Evolutionary conservation across 2,888 invertebrate species (phyloP), one percentile per base, ranked within the genome.

Genomic region (Limnephilus rhombicus): DNA sequence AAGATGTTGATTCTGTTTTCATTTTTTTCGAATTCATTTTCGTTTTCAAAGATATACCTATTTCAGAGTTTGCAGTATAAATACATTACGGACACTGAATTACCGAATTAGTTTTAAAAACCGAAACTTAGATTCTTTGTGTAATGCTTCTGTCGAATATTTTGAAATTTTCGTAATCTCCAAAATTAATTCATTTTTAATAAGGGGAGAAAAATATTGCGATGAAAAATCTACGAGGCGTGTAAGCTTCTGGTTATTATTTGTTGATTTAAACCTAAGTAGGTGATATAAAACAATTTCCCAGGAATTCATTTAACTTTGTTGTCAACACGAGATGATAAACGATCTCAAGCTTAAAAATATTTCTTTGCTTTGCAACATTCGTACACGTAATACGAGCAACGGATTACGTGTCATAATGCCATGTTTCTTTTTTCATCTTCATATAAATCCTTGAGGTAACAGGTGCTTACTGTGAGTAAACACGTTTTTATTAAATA

Each of bases 271-370:
- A 68, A 68, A 68, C 68, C 24, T 68, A 68, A 68, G 68, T n/a
- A 18, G 53, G 68, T n/a, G 68, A 68, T 68, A n/a, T 24, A 68
- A 90, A 93, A 93, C 91, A 92, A 89, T 93, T 92, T 89, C 92
- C 81, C 88, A 87, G 92, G 92, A 92, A 91, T 93, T 93, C 92
- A 92, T 93, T 93, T 92, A 93, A 92, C 91, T 92, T 91, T 91
- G 91, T 92, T 92, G 93, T 93, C 93, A 92, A 88, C 91, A 85
- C 53, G 34, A 86, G 91, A 91, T 92, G 93, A 93, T 91, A 93
- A 92, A 92, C 92, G 92, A 80, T 82, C 41, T 31, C 45, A 37
- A 24, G 92, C 29, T 31, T 15, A 24, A 15, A 68, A 83, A 80
- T n/a, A 18, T 89, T 89, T 80, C 90, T 89, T 89, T 89, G 89